Base-by-base conservation (phyloP, 2,113 vertebrate species). In the Apus apus region DNA sequence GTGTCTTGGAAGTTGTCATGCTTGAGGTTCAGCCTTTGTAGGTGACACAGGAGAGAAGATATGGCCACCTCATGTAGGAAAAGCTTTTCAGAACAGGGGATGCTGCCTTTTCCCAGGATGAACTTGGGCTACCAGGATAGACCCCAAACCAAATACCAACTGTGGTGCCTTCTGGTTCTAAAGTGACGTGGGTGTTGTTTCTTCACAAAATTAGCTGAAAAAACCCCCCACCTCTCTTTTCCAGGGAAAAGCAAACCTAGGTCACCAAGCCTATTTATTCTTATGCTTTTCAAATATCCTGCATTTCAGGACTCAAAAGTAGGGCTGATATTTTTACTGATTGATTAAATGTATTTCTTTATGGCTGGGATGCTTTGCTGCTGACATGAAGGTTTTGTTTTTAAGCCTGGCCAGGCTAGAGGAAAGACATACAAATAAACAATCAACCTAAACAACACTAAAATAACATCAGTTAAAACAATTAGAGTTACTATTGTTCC, bases 381-480 rank as follows among this genome's bases (percentile, higher is more conserved):
- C 71, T 80, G 94, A 96, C 88, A 89, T 79, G 34, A 58, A 64
- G 74, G 73, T 84, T 84, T 54, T 93, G 88, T 92, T 95, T 94
- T 96, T 94, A 93, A 97, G 94, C 85, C 68, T 95, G 96, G 95
- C 91, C 92, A 6, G 43, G 46, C 70, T 56, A 95, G 94, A 98
- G 98, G 98, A 98, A 98, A 98, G 87, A 92, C 97, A 98, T 90
- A 92, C 97, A 97, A 98, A 98, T 97, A 98, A 98, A 97, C 97
- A 97, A 92, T 97, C 97, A 98, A 97, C 97, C 97, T 97, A 97
- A 98, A 97, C 94, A 97, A 96, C 97, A 97, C 96, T 93, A 96
- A 98, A 98, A 98, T 98, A 98, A 98, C 98, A 97, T 91, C 95
- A 83, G 97, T 97, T 97, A 97, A 97, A 98, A 98, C 98, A 98